Evolutionary conservation across 2,113 vertebrate genomes (phyloP).

Genomic region (Galemys pyrenaicus): DNA sequence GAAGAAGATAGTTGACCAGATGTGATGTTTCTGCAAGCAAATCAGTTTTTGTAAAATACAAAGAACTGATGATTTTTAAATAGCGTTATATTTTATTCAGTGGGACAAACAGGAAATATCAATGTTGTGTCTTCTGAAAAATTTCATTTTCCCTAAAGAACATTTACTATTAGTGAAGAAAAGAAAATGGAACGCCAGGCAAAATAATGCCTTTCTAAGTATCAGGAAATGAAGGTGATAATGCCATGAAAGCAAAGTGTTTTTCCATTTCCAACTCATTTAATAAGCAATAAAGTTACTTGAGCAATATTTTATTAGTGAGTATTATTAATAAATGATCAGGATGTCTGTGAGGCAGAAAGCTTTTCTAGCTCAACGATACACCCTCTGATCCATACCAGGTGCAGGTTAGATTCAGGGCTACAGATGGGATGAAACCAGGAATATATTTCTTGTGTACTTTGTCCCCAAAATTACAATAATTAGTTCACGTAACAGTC

Average conservation of each 20-base stretch:
- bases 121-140: slow-evolving; percentile 8
- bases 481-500: not conserved
- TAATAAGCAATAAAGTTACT: not conserved
- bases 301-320: not conserved
- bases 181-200: not conserved
- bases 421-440: not conserved
- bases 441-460: not conserved
- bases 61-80: slow-evolving; percentile 30
- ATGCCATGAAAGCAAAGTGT: not conserved
- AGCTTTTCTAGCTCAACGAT: not conserved
- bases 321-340: not conserved
- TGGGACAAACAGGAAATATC: not conserved
- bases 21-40: slow-evolving; percentile 25
- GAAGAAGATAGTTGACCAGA: not conserved
- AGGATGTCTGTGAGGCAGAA: not conserved
- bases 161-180: not conserved
- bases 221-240: not conserved
- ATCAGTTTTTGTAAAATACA: slow-evolving; percentile 41
- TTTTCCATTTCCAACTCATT: not conserved
- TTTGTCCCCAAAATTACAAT: not conserved
- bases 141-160: slow-evolving; percentile 34
- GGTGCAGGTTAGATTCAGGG: not conserved
- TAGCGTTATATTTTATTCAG: not conserved
- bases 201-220: not conserved
- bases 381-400: not conserved